Conservation (phyloP, 2,113 vertebrate species). For the Neodon shergylaensis region DNA sequence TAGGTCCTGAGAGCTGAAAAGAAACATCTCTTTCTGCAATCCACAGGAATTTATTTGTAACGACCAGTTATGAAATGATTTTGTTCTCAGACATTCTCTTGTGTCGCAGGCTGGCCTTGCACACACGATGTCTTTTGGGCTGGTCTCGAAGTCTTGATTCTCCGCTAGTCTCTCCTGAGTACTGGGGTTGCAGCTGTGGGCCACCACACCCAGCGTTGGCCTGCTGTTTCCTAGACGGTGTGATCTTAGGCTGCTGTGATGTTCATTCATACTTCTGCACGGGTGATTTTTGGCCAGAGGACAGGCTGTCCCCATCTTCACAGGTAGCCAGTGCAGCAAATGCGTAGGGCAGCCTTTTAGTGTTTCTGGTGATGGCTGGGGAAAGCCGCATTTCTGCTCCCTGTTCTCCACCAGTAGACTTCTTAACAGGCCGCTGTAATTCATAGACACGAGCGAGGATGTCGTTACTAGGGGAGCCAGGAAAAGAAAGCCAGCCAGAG, state of each 20-base stretch:
- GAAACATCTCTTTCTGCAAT: not conserved
- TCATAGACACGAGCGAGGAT: slow-evolving; percentile 72
- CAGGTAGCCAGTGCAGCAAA: not conserved
- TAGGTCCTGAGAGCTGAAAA: not conserved
- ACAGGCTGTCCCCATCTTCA: not conserved
- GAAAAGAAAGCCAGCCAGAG: slow-evolving; percentile 81
- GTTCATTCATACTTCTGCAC: not conserved
- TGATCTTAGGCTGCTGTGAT: not conserved
- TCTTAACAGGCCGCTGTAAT: slow-evolving; percentile 68
- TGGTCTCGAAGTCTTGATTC: not conserved
- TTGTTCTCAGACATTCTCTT: not conserved
- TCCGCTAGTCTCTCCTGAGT: not conserved
- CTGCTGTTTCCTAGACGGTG: not conserved
- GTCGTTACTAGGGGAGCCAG: slow-evolving; percentile 78
- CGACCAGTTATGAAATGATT: not conserved
- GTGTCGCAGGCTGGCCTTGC: not conserved
- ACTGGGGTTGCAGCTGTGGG: not conserved
- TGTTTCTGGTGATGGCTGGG: not conserved
- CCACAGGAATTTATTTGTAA: not conserved
- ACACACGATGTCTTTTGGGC: not conserved
- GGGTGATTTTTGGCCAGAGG: not conserved
- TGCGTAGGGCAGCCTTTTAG: not conserved
- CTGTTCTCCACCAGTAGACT: slow-evolving; percentile 61
- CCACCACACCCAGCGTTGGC: not conserved
- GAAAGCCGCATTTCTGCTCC: slow-evolving; percentile 42